A percentile compares a stretch with the other conserved stretches of the same genome.
Evolutionary conservation across 1,140 invertebrate genomes (phyloP).

Genomic region (Phortica variegata): DNA sequence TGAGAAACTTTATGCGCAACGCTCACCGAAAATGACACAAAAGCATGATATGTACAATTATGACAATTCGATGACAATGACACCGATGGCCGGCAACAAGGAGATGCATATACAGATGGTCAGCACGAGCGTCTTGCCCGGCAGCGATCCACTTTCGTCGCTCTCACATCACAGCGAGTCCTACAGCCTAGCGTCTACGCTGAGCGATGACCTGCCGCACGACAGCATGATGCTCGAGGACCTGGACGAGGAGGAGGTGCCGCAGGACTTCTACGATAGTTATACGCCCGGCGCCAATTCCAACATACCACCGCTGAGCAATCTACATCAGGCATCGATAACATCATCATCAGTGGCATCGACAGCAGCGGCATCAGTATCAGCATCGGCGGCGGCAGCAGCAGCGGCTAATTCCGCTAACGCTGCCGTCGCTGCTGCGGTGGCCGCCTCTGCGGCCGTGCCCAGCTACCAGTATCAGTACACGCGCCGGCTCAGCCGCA

Average conservation of each 20-base stretch:
- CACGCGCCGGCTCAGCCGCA: constrained; percentile 44
- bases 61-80: constrained; percentile 7
- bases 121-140: constrained; percentile 24
- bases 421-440: not conserved
- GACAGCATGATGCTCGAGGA: constrained; percentile 2
- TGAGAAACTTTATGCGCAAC: constrained; percentile 43
- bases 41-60: constrained; percentile 24
- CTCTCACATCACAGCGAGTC: constrained; percentile 27
- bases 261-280: constrained; percentile 45
- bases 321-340: not conserved
- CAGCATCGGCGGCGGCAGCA: not conserved
- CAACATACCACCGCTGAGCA: constrained; percentile 21
- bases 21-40: constrained; percentile 34
- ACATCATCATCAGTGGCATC: not conserved
- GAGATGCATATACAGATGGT: not conserved
- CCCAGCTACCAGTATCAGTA: constrained; percentile 51
- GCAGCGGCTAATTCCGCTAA: not conserved
- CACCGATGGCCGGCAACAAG: not conserved
- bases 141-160: constrained; percentile 37
- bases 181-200: constrained; percentile 37
- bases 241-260: constrained; percentile 42
- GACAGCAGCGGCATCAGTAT: not conserved
- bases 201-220: constrained; percentile 8
- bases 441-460: constrained; percentile 13
- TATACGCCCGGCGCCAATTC: constrained; percentile 42